Conservation (phyloP, 2,888 invertebrate genomes). For the Thereva unica region DNA sequence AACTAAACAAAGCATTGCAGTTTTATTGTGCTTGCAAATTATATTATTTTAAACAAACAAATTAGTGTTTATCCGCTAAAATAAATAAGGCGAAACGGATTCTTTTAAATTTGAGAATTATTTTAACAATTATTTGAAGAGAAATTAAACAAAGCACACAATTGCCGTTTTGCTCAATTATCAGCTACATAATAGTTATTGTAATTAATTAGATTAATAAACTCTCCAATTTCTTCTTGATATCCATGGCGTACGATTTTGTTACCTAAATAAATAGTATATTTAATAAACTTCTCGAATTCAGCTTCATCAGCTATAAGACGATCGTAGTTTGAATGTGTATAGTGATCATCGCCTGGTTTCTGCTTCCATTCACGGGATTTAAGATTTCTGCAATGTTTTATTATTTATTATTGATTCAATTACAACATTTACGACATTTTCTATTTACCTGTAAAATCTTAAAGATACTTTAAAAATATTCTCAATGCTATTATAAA, state of each 20-base stretch:
- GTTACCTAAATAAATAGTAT: slow-evolving; percentile 55
- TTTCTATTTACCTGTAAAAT: slow-evolving; percentile 52
- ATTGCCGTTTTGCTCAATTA: too few relatives aligned
- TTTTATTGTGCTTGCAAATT: too few relatives aligned
- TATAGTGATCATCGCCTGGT: slow-evolving; percentile 47
- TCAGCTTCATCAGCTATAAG: slow-evolving; percentile 52
- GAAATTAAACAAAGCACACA: too few relatives aligned
- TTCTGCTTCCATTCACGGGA: slow-evolving; percentile 50
- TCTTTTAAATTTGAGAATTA: too few relatives aligned
- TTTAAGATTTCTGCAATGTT: slow-evolving; percentile 50
- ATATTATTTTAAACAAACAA: too few relatives aligned
- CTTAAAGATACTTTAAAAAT: slow-evolving; percentile 74
- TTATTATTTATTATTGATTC: background rate
- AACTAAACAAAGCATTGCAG: too few relatives aligned
- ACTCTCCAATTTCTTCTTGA: slow-evolving; percentile 56
- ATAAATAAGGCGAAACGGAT: too few relatives aligned
- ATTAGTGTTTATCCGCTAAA: too few relatives aligned
- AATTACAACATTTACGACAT: too few relatives aligned
- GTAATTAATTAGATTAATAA: slow-evolving; percentile 56
- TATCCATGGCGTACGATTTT: slow-evolving; percentile 56
- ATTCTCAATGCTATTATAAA: slow-evolving; percentile 71
- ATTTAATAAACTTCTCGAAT: slow-evolving; percentile 55
- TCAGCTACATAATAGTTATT: slow-evolving; percentile 52
- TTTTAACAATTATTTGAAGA: too few relatives aligned
- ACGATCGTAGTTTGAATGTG: slow-evolving; percentile 54